phyloP scores from a whole-genome alignment of 2,888 invertebrate genomes.

The Tineola bisselliella region DNA sequence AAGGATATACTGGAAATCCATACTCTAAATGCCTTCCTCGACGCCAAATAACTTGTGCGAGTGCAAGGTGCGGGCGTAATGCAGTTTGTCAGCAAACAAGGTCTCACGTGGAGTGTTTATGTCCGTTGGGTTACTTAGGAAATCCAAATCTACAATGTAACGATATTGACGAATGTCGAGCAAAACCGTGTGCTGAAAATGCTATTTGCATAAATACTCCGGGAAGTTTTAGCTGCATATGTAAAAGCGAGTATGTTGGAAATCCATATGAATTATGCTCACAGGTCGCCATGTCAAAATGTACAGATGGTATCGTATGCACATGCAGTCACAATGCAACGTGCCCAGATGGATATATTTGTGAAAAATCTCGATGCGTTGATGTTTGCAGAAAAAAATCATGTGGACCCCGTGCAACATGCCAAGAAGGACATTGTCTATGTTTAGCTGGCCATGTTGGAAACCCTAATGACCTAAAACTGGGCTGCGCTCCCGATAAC shows the following conservation, averaged over 20 bases:
- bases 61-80: constrained; percentile 78
- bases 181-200: constrained; percentile 82
- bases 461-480: constrained; percentile 74
- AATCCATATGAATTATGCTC: constrained; percentile 89
- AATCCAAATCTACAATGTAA: constrained; percentile 88
- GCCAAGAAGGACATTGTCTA: constrained; percentile 80
- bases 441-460: constrained; percentile 83
- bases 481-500: constrained; percentile 78
- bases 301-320: constrained; percentile 75
- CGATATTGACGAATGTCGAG: constrained; percentile 84
- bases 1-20: constrained; percentile 87
- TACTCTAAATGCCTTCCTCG: constrained; percentile 81
- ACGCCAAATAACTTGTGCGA: constrained; percentile 75
- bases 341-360: constrained; percentile 81
- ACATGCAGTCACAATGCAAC: constrained; percentile 75
- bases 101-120: constrained; percentile 81
- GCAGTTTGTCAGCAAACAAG: constrained; percentile 82
- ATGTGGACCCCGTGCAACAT: constrained; percentile 85
- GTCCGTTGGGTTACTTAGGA: constrained; percentile 84
- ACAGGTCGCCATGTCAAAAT: constrained; percentile 73
- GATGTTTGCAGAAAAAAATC: constrained; percentile 79
- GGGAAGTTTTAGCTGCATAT: constrained; percentile 90
- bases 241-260: constrained; percentile 83
- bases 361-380: constrained; percentile 77
- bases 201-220: constrained; percentile 91